Base-by-base conservation (phyloP, 1,140 invertebrate species). In the Platorchestia sp. region DNA sequence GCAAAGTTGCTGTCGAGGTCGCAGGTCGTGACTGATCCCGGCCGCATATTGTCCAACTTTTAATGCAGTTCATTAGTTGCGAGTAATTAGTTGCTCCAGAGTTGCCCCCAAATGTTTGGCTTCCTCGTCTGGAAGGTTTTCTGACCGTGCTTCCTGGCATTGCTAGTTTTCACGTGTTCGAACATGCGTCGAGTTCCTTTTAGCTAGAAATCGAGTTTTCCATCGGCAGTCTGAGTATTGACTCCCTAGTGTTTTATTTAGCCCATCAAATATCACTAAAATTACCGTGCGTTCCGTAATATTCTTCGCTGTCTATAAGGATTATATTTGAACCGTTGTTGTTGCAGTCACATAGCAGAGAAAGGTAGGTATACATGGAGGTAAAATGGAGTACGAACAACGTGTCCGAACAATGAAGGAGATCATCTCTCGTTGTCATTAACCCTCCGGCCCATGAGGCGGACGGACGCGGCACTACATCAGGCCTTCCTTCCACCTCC, bases 61-160 rank as follows among this genome's bases (percentile, higher is more conserved):
- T 47, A 93, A 45, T 93, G 45, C 45, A 93, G 91, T 93, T 93
- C 91, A 93, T 93, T 93, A 93, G 91, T 93, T 45, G 19, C 43
- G 45, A 93, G 45, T 93, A 93, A 93, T 93, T 93, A 93, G 91
- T 47, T 93, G 6, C 87, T 42, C 1, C 59, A 22, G 87, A 89
- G 87, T 89, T 89, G n/a, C 41, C 27, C n/a, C 14, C n/a, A 42
- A 10, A 75, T 36, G 59, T 75, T 36, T 75, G 59, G 59, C 59
- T 75, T 36, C 27, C 59, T 19, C 10, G 27, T 75, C 27, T 36
- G 27, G 59, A 36, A 75, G 59, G 10, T 75, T 75, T 75, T 75
- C 59, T 75, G 59, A 75, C 14, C 36, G 14, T 75, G 59, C 3
- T 75, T 27, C 14, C 59, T 36, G 27, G 59, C 27, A 75, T 22